Evolutionary conservation across 2,888 invertebrate genomes (phyloP).

Genomic region (Heliconius cydno): DNA sequence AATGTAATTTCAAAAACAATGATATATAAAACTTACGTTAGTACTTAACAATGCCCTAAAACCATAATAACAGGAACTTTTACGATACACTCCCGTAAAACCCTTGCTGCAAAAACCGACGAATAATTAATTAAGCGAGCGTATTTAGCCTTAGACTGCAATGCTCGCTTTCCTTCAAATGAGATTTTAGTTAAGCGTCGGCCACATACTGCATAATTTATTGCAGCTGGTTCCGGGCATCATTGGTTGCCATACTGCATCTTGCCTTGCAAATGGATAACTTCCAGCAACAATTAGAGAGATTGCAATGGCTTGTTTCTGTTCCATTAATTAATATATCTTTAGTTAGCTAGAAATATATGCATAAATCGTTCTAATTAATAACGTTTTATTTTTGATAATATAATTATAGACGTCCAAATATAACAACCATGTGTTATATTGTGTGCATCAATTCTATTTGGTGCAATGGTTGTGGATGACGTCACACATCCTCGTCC

Average conservation of each 20-base stretch:
- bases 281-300: slow-evolving; percentile 2
- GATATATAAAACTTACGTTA: background rate
- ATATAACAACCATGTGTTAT: too few species aligned
- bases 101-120: slow-evolving; percentile 15
- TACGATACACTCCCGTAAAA: slow-evolving; percentile 15
- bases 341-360: background rate
- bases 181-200: slow-evolving; percentile 26
- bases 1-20: background rate
- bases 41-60: background rate
- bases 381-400: too few species aligned
- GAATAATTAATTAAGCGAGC: slow-evolving; percentile 25
- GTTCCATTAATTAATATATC: background rate
- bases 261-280: slow-evolving; percentile 17
- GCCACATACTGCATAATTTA: slow-evolving; percentile 28
- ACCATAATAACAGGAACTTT: background rate
- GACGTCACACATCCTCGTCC: too few species aligned
- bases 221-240: slow-evolving; percentile 15
- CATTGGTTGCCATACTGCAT: slow-evolving; percentile 26
- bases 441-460: too few species aligned
- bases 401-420: too few species aligned
- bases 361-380: background rate
- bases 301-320: slow-evolving; percentile 13
- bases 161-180: slow-evolving; percentile 28
- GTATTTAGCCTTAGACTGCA: slow-evolving; percentile 23
- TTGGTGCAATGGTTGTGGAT: too few species aligned